A percentile compares a stretch with the other conserved stretches of the same genome.
Conservation (phyloP, 2,113 vertebrate genomes). For the Catharus minimus region DNA sequence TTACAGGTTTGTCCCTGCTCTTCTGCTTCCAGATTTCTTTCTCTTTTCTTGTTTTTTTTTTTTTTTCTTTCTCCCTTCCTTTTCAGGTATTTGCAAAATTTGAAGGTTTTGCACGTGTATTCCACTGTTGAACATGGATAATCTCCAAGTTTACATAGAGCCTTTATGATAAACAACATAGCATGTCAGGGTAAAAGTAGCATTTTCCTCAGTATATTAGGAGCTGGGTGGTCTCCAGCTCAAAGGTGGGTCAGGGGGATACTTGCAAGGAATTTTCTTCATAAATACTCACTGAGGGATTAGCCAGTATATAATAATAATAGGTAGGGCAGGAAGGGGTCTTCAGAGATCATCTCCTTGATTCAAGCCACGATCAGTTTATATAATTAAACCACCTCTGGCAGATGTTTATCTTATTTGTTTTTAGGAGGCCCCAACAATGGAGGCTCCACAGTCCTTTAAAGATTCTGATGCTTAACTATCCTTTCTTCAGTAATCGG, state of each 20-base stretch:
- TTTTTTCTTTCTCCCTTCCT: neutral
- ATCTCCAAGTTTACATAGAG: neutral
- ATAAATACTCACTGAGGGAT: neutral
- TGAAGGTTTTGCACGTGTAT: neutral
- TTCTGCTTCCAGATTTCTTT: neutral
- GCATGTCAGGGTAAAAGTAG: neutral
- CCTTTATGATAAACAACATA: neutral
- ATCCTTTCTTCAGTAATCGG: neutral
- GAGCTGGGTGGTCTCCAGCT: constrained; percentile 17
- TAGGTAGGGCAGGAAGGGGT: neutral
- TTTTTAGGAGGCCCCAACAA: constrained; percentile 25
- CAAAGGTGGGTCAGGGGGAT: neutral
- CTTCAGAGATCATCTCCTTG: constrained; percentile 5
- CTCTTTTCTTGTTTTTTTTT: neutral
- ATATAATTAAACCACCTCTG: constrained; percentile 29
- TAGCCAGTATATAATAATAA: neutral
- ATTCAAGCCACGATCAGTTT: constrained; percentile 14
- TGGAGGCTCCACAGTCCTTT: neutral
- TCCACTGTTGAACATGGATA: neutral
- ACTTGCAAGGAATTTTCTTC: neutral
- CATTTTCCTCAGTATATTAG: neutral
- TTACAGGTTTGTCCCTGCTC: neutral
- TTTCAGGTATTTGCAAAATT: neutral
- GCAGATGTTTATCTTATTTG: constrained; percentile 28
- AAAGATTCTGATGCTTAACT: neutral